Percentiles rank a stretch among this genome's conserved stretches.
These are phyloP conservation scores for Spea hammondii DNA, from an alignment of 2,797 vertebrate genomes.

Conservation along the genomic window DNA sequence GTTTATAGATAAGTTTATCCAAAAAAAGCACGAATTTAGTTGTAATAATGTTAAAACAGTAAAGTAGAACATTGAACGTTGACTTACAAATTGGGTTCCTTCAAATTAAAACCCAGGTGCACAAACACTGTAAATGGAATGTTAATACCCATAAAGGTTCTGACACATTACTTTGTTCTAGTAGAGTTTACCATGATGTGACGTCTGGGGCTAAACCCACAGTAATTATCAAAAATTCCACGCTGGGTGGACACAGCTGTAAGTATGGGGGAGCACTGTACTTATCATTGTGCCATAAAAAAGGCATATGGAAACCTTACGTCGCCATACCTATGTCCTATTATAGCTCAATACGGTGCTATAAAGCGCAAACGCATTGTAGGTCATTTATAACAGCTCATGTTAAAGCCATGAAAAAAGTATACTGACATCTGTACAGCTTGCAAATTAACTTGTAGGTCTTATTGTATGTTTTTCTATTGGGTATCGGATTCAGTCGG, in stretches of 20 bases:
- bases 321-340: not conserved
- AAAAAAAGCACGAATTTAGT: conserved; percentile 2
- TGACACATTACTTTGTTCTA: conserved; percentile 34
- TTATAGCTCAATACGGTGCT: conserved; percentile 23
- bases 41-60: not conserved
- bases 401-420: conserved; percentile 2
- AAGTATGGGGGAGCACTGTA: conserved; percentile 10
- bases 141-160: conserved; percentile 30
- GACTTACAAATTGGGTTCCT: conserved; percentile 1
- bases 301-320: conserved; percentile 30
- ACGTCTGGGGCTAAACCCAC: conserved; percentile 27
- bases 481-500: not conserved
- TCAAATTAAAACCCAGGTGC: conserved; percentile 35
- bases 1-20: not conserved
- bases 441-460: conserved; percentile 5
- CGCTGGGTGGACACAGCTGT: conserved; percentile 5
- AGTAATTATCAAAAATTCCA: not conserved
- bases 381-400: not conserved
- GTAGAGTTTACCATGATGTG: conserved; percentile 26
- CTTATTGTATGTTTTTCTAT: not conserved
- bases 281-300: conserved; percentile 14
- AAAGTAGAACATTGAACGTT: not conserved
- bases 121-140: conserved; percentile 12
- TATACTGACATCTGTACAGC: conserved; percentile 20
- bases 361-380: conserved; percentile 41